Percentiles rank a stretch among this genome's conserved stretches.
phyloP scores from a whole-genome alignment of 2,888 invertebrate species.

The Drosophila neoperkinsi region DNA sequence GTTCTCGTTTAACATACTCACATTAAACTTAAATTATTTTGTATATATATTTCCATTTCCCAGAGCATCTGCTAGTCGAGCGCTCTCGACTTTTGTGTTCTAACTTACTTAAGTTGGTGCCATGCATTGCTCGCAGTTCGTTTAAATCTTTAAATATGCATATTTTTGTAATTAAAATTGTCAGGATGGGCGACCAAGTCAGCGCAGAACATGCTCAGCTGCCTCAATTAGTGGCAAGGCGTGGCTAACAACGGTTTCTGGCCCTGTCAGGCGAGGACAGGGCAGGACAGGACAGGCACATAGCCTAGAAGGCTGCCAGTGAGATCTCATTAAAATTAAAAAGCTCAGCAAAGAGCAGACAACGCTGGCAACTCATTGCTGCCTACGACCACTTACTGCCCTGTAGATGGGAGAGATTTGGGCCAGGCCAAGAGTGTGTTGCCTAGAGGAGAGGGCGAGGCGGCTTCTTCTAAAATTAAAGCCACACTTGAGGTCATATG shows the following conservation, averaged over 20 bases:
- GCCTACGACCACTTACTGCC: constrained; percentile 3
- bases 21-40: not conserved
- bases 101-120: constrained; percentile 23
- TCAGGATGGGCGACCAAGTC: constrained; percentile 49
- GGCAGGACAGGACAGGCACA: constrained; percentile 43
- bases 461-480: constrained; percentile 40
- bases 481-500: constrained; percentile 53
- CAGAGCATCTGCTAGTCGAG: not conserved
- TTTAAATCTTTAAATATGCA: constrained; percentile 71
- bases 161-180: constrained; percentile 77
- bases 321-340: constrained; percentile 79
- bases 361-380: constrained; percentile 16
- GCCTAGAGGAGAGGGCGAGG: constrained; percentile 22
- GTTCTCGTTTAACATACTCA: not conserved
- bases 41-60: too few relatives aligned
- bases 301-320: constrained; percentile 60
- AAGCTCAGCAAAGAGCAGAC: constrained; percentile 59
- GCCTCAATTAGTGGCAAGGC: constrained; percentile 75
- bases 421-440: constrained; percentile 41
- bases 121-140: constrained; percentile 52
- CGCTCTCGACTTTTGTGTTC: not conserved
- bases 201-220: constrained; percentile 72
- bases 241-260: constrained; percentile 56
- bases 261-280: constrained; percentile 15
- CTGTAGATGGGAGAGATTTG: constrained; percentile 21